These are phyloP conservation scores for Sula dactylatra DNA, from an alignment of 2,113 vertebrate genomes.

Conservation along the genomic window DNA sequence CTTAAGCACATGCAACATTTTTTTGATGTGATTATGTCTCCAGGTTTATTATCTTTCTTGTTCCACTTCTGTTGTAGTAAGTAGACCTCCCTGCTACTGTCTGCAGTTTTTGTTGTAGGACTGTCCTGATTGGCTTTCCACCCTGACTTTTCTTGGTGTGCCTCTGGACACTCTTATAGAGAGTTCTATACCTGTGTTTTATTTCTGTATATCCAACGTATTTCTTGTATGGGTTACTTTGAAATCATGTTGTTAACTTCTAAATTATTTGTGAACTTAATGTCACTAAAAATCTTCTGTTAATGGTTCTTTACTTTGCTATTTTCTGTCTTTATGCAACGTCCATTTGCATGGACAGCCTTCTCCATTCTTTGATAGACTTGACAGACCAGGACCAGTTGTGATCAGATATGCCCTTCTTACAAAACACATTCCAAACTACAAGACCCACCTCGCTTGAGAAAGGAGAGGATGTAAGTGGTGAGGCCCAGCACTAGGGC, in stretches of 20 bases:
- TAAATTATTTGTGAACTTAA: neutral
- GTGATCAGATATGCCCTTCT: neutral
- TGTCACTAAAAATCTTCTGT: neutral
- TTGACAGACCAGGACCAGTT: neutral
- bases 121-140: accelerated
- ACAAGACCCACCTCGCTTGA: accelerated
- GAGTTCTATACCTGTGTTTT: neutral
- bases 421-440: neutral
- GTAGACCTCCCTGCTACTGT: neutral
- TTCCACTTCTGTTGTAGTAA: neutral
- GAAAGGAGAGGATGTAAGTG: neutral
- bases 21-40: neutral
- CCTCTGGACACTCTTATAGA: neutral
- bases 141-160: neutral
- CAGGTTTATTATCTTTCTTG: neutral
- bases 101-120: neutral
- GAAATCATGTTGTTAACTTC: neutral
- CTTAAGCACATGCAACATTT: neutral
- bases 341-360: accelerated
- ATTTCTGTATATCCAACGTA: neutral
- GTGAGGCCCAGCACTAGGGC: neutral
- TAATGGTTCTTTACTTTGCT: neutral
- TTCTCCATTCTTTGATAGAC: neutral
- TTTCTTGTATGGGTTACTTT: neutral
- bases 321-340: neutral